phyloP scores from a whole-genome alignment of 92 coral and sea anemone species.

The Paramuricea clavata region DNA sequence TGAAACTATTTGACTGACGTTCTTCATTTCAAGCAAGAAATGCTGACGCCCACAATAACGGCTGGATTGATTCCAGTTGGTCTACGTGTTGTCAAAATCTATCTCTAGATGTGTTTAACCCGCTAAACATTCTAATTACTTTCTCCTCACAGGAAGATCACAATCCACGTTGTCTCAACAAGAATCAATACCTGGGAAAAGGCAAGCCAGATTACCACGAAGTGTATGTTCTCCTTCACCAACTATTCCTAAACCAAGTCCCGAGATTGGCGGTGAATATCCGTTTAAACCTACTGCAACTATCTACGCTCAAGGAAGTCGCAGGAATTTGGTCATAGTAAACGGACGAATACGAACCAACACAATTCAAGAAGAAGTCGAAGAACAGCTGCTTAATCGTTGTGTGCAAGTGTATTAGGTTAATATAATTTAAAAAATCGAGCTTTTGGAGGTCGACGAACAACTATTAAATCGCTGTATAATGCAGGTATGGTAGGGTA shows the following conservation, averaged over 20 bases:
- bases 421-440: too few relatives aligned
- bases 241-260: background rate
- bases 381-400: conserved; percentile 44
- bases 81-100: too few relatives aligned
- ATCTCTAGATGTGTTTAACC: too few relatives aligned
- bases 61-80: too few relatives aligned
- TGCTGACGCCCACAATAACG: too few relatives aligned
- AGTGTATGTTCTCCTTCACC: background rate
- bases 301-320: conserved; percentile 78
- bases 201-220: background rate
- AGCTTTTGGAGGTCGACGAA: too few relatives aligned
- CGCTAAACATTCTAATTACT: too few relatives aligned
- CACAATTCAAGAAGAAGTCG: conserved; percentile 69
- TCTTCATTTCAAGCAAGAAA: too few relatives aligned
- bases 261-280: background rate
- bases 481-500: too few relatives aligned
- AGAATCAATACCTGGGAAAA: background rate
- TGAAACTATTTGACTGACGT: too few relatives aligned
- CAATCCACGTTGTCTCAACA: background rate
- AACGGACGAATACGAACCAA: conserved; percentile 80
- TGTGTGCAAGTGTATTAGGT: background rate
- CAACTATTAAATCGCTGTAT: too few relatives aligned
- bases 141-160: conserved; percentile 4
- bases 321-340: conserved; percentile 73
- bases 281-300: conserved; percentile 1